Percentiles rank a stretch among this genome's conserved stretches.
Conservation (phyloP, 2,888 invertebrate species). For the Aspidiotus destructor region DNA sequence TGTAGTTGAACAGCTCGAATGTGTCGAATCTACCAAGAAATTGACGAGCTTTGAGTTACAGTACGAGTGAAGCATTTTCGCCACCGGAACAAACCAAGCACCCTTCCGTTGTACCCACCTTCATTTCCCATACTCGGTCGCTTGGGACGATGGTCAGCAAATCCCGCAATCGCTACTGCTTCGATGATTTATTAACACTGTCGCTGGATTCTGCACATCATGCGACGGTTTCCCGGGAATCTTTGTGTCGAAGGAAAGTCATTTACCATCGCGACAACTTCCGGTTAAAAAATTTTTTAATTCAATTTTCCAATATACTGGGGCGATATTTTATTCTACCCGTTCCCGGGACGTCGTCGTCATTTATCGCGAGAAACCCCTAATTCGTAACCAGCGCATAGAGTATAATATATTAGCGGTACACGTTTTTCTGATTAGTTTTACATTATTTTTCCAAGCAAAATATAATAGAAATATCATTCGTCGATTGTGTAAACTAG, state of each 20-base stretch:
- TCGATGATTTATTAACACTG: too few relatives aligned
- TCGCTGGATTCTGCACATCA: too few relatives aligned
- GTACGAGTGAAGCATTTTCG: too few relatives aligned
- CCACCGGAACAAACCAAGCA: too few relatives aligned
- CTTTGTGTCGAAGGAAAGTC: not conserved
- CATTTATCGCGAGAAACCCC: conserved; percentile 7
- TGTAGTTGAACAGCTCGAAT: too few relatives aligned
- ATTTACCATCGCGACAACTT: not conserved
- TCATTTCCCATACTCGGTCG: too few relatives aligned
- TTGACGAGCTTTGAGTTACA: too few relatives aligned
- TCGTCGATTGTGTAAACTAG: conserved; percentile 31
- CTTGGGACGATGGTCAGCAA: too few relatives aligned
- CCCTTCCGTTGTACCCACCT: too few relatives aligned
- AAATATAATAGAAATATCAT: conserved; percentile 31
- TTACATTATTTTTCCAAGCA: conserved; percentile 22
- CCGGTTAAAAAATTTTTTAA: not conserved
- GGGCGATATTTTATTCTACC: not conserved
- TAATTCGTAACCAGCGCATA: conserved; percentile 22
- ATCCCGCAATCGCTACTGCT: too few relatives aligned
- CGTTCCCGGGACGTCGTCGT: not conserved
- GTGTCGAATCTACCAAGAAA: too few relatives aligned
- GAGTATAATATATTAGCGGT: conserved; percentile 4
- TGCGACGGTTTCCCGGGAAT: too few relatives aligned
- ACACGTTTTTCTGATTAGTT: conserved; percentile 20
- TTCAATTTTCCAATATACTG: not conserved